Evolutionary conservation across 2,113 vertebrate genomes (phyloP), one percentile per base, ranked within the genome.

Genomic region (Camarhynchus parvulus): DNA sequence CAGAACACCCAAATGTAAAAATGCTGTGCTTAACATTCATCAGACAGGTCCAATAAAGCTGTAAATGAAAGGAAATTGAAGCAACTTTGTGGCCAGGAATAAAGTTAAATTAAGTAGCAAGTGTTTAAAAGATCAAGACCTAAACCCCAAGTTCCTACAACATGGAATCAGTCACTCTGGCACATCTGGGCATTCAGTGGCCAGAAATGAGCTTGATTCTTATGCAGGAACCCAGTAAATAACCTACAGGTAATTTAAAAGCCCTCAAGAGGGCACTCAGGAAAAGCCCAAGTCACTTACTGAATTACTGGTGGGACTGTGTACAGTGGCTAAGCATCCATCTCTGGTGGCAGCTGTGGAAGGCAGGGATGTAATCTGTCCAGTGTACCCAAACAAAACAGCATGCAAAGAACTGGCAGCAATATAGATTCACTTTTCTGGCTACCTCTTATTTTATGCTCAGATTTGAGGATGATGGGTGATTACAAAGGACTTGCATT

Each of bases 31-130:
- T 92, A 83, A 50, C 41, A 55, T 81, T 88, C 31, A 61, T 70
- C 75, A 85, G 59, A 77, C 31, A 56, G 64, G 64, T 64, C 44
- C 61, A 90, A 90, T 79, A 90, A 78, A 87, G 41, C 68, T 78
- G 61, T 58, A 90, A 92, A 86, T 44, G 28, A 72, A 81, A 88
- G 80, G 35, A 67, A 94, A 90, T 61, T 63, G 77, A 83, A 84
- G 73, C 16, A 20, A 72, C 50, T 74, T 27, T 47, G 52, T 63
- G 55, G 55, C 47, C 52, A 81, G 64, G 59, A 94, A 67, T 55
- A 90, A 90, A 93, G 30, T 12, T 84, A 93, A 83, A 93, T 90
- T 89, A 92, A 92, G 25, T 41, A 95, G 85, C 64, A 78, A 89
- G 61, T 33, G 49, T 75, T 87, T 82, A 56, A 55, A 87, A 83